These are phyloP conservation scores for Euleptes europaea DNA, from an alignment of 2,113 vertebrate species.

Conservation along the genomic window DNA sequence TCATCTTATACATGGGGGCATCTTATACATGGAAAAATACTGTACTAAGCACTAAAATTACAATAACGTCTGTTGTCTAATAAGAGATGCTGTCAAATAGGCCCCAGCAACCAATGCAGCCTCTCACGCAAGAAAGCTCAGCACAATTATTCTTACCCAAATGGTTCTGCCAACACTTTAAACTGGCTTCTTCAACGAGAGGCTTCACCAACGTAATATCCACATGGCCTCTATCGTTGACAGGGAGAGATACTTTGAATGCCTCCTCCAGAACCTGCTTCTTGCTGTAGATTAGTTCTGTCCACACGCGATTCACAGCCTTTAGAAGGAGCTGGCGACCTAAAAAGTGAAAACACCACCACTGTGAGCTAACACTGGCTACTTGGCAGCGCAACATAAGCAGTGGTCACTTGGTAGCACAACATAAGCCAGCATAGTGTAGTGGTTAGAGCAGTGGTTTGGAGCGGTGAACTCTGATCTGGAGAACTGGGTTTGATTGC, in stretches of 20 bases:
- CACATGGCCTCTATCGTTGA: conserved; percentile 94
- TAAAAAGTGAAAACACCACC: conserved; percentile 56
- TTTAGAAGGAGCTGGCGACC: conserved; percentile 96
- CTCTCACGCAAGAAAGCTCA: neutral
- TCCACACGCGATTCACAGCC: conserved; percentile 97
- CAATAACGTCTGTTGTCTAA: neutral
- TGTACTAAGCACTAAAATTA: neutral
- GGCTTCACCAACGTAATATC: conserved; percentile 87
- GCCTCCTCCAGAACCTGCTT: conserved; percentile 93
- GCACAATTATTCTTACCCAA: conserved; percentile 78
- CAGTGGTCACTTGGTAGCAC: too few species aligned
- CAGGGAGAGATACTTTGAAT: conserved; percentile 93
- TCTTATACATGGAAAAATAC: too few species aligned
- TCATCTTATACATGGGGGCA: too few species aligned
- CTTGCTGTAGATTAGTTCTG: conserved; percentile 96
- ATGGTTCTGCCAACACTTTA: conserved; percentile 98
- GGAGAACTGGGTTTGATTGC: too few species aligned
- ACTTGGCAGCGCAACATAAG: neutral
- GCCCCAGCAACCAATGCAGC: neutral
- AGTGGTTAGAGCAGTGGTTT: too few species aligned
- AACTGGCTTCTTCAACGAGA: conserved; percentile 90
- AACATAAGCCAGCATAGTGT: too few species aligned
- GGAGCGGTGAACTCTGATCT: too few species aligned
- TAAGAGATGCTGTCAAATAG: neutral
- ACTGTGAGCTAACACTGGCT: neutral